phyloP scores from a whole-genome alignment of 2,888 invertebrate species.

The Habrosyne pyritoides region DNA sequence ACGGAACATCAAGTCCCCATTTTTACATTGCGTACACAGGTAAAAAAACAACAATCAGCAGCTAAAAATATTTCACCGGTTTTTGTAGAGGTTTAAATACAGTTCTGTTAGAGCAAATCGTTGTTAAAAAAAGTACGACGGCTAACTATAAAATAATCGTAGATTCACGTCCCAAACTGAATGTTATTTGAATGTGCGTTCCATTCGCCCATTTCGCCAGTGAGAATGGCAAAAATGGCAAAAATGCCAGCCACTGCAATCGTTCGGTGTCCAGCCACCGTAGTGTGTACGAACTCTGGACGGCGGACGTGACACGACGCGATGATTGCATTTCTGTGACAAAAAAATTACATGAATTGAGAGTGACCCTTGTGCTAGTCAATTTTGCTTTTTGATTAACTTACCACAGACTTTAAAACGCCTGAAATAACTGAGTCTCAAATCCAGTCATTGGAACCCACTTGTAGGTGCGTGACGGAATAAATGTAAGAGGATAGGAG shows the following conservation, averaged over 20 bases:
- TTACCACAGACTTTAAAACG: background rate
- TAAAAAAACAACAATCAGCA: conserved; percentile 17
- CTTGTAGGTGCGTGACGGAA: no score
- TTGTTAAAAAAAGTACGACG: background rate
- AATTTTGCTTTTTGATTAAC: background rate
- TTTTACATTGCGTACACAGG: conserved; percentile 9
- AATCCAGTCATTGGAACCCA: no score
- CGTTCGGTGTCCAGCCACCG: conserved; percentile 28
- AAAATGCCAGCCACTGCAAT: conserved; percentile 48
- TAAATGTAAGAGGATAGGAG: no score
- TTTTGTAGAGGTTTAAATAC: background rate
- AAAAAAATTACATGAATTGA: conserved; percentile 13
- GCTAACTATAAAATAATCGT: conserved; percentile 20
- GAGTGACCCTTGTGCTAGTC: background rate
- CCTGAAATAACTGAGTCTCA: no score
- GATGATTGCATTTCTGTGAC: conserved; percentile 34
- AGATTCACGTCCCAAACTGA: conserved; percentile 38
- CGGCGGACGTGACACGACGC: conserved; percentile 27
- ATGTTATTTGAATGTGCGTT: conserved; percentile 71
- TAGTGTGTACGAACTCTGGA: conserved; percentile 14
- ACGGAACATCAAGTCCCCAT: no score
- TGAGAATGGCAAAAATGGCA: conserved; percentile 54
- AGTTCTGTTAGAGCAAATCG: background rate
- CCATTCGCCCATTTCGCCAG: conserved; percentile 56
- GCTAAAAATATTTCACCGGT: background rate